Percentiles rank a stretch among this genome's conserved stretches.
phyloP scores from a whole-genome alignment of 1,140 invertebrate genomes.

The Lutraria rhynchaena region DNA sequence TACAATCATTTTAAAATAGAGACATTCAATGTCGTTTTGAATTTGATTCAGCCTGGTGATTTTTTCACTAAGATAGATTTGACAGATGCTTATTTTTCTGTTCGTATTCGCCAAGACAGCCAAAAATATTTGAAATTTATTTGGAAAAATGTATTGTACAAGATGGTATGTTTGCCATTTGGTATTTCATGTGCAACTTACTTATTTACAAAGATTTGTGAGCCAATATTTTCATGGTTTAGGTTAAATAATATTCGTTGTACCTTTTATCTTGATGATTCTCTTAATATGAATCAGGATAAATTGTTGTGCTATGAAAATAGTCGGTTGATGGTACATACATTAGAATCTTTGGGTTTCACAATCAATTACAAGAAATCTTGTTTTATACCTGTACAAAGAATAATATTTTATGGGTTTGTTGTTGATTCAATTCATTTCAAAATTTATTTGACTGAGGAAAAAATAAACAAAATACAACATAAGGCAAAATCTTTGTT shows the following conservation, averaged over 20 bases:
- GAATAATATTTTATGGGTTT: constrained; percentile 57
- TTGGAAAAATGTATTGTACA: no score
- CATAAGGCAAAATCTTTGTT: neutral
- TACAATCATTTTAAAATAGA: constrained; percentile 65
- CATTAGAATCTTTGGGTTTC: constrained; percentile 48
- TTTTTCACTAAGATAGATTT: constrained; percentile 40
- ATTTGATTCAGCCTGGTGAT: constrained; percentile 38
- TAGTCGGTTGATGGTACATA: constrained; percentile 2
- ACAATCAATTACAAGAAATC: constrained; percentile 46
- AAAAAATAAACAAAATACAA: constrained; percentile 53
- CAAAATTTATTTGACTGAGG: constrained; percentile 50
- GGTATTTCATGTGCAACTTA: neutral
- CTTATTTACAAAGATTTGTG: constrained; percentile 52
- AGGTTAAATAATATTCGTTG: constrained; percentile 38
- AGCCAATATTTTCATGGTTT: constrained; percentile 51
- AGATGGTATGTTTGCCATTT: constrained; percentile 16
- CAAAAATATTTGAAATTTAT: constrained; percentile 43
- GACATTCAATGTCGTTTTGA: constrained; percentile 46
- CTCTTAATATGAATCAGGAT: constrained; percentile 45
- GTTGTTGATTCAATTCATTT: constrained; percentile 59
- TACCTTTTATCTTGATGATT: constrained; percentile 62
- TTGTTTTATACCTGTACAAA: constrained; percentile 39
- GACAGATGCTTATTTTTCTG: constrained; percentile 34
- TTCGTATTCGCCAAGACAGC: constrained; percentile 31
- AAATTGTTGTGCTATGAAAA: constrained; percentile 9